A percentile compares a stretch with the other conserved stretches of the same genome.
Evolutionary conservation across 2,888 invertebrate genomes (phyloP).

Genomic region (Sacculina carcini): DNA sequence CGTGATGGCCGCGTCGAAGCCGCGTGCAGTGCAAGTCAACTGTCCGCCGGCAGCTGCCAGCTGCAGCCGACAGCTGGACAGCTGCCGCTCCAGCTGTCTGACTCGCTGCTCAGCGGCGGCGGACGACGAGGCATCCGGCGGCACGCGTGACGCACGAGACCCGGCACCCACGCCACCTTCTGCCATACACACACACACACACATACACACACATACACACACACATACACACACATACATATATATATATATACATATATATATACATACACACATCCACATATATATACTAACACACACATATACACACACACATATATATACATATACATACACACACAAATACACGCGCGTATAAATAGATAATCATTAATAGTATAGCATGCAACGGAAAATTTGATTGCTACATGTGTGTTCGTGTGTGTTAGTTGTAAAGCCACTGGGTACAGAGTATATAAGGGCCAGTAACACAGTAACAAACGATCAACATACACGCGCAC

Average conservation of each 20-base stretch:
- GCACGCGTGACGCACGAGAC: background rate
- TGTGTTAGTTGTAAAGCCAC: no score
- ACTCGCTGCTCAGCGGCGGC: background rate
- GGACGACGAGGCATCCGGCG: background rate
- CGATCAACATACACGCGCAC: no score
- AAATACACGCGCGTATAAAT: background rate
- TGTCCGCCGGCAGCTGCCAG: constrained; percentile 10
- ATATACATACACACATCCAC: background rate
- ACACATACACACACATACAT: background rate
- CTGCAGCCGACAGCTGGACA: background rate
- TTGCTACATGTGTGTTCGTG: no score
- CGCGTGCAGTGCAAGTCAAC: constrained; percentile 29
- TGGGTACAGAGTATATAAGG: no score
- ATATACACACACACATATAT: background rate
- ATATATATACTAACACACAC: background rate
- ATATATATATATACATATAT: background rate
- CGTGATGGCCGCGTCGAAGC: constrained; percentile 54
- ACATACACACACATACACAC: background rate
- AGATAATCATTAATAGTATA: no score
- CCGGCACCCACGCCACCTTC: no score
- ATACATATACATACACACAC: background rate
- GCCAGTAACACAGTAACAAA: no score
- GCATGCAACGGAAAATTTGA: no score
- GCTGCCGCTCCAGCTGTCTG: background rate
- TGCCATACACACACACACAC: no score